Conservation (phyloP, 2,888 invertebrate species). For the Eupithecia centaureata region DNA sequence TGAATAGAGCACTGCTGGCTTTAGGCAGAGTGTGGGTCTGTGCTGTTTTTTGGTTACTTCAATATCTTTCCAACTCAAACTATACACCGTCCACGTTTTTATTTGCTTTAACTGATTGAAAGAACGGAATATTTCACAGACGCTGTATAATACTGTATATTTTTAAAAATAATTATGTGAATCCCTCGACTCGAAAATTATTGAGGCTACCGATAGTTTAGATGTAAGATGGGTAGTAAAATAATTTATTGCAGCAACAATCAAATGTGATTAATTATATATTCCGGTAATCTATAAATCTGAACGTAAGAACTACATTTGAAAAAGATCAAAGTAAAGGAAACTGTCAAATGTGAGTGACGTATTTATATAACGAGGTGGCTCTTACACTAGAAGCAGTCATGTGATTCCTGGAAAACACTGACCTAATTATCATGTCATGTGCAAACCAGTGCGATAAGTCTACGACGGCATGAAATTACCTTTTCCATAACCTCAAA, state of each 20-base stretch:
- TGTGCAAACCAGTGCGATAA: slow-evolving; percentile 25
- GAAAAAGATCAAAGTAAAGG: slow-evolving; percentile 1
- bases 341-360: slow-evolving; percentile 11
- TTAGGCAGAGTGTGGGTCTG: too few species aligned
- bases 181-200: too few species aligned
- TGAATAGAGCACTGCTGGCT: too few species aligned
- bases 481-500: background rate
- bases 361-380: background rate
- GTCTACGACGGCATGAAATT: background rate
- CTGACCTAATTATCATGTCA: slow-evolving; percentile 42
- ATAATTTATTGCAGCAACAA: background rate
- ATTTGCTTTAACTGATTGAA: too few species aligned
- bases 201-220: too few species aligned
- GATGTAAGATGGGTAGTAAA: too few species aligned
- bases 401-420: slow-evolving; percentile 31
- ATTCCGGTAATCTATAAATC: background rate
- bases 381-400: slow-evolving; percentile 21
- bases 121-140: too few species aligned
- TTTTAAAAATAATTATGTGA: too few species aligned
- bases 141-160: too few species aligned
- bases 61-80: too few species aligned
- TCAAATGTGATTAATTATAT: background rate
- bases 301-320: background rate
- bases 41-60: too few species aligned
- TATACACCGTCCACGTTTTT: too few species aligned